Base-by-base conservation (phyloP, 2,797 vertebrate genomes). In the Pipistrellus nathusii region DNA sequence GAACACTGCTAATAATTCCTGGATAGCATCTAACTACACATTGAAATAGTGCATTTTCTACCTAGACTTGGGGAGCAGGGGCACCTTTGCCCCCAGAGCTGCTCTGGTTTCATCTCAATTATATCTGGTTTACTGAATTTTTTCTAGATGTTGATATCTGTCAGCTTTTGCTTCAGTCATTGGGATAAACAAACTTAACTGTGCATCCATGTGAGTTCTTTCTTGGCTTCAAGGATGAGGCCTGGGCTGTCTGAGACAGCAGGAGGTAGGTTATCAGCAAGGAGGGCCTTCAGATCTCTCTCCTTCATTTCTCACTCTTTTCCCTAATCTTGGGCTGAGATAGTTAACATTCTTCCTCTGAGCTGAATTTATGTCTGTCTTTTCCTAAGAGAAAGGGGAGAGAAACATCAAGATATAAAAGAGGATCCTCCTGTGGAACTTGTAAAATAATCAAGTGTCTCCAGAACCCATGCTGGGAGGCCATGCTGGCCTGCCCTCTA, bases 51-150 rank as follows among this genome's bases (percentile, higher is more conserved):
- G 30, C 53, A 27, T 14, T 75, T 92, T 35, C 76, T 30, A 83
- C 51, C 8, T 17, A 92, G 91, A 32, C 41, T 75, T 3, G 18
- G 62, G 59, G 15, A 71, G 1, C 21, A 66, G 57, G 38, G 30
- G 8, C 14, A 80, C 5, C 73, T 93, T 88, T 76, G 35, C 44
- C 84, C 53, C 78, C 48, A 57, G 66, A 87, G 48, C 25, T 86
- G 25, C 53, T 91, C 72, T 62, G 71, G 21, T 86, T 77, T 95
- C 57, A 95, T 89, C 55, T 94, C 88, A 91, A 32, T 92, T 92
- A 92, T 81, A 80, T 82, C 66, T 92, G 41, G 55, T 86, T 83
- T 91, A 17, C 5, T 94, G 85, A 44, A 59, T 73, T 83, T 78
- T 76, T 84, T 69, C 85, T 93, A 73, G 88, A 81, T 86, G 75